Conservation (phyloP, 2,888 invertebrate genomes). For the Sinohyriopsis cumingii region DNA sequence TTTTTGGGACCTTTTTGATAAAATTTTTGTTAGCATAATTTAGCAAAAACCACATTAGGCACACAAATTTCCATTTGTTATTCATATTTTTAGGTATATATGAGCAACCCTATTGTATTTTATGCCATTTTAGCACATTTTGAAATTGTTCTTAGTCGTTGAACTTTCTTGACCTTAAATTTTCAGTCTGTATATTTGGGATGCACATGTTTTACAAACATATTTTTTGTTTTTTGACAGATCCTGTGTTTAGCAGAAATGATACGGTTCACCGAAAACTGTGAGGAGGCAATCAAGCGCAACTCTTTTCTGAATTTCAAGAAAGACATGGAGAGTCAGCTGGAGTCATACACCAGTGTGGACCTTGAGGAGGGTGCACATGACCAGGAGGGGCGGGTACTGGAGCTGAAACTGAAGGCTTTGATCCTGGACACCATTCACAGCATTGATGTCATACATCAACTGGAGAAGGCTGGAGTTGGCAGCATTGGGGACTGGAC, state of each 20-base stretch:
- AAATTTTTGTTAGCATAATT: no score
- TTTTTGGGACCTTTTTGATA: no score
- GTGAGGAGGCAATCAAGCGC: constrained; percentile 84
- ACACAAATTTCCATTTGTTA: no score
- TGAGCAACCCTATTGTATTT: no score
- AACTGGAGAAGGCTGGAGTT: constrained; percentile 80
- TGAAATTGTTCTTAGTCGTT: no score
- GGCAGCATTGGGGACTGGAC: constrained; percentile 85
- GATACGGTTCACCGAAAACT: constrained; percentile 87
- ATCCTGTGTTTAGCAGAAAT: constrained; percentile 89
- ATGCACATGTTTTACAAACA: background rate
- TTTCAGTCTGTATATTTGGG: background rate
- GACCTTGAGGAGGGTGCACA: constrained; percentile 60
- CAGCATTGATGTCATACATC: constrained; percentile 87
- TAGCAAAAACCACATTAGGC: no score
- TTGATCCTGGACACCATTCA: constrained; percentile 95
- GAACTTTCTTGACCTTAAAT: no score
- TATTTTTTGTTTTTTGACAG: constrained; percentile 58
- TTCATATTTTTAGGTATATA: no score
- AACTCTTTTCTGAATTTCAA: constrained; percentile 72
- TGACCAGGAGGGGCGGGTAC: constrained; percentile 69
- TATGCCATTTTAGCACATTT: no score
- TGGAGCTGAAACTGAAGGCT: constrained; percentile 90
- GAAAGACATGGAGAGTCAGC: constrained; percentile 69
- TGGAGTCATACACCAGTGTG: constrained; percentile 73